Percentiles rank a stretch among this genome's conserved stretches.
Evolutionary conservation across 2,888 invertebrate species (phyloP).

Genomic region (Dorcus parallelipipedus): DNA sequence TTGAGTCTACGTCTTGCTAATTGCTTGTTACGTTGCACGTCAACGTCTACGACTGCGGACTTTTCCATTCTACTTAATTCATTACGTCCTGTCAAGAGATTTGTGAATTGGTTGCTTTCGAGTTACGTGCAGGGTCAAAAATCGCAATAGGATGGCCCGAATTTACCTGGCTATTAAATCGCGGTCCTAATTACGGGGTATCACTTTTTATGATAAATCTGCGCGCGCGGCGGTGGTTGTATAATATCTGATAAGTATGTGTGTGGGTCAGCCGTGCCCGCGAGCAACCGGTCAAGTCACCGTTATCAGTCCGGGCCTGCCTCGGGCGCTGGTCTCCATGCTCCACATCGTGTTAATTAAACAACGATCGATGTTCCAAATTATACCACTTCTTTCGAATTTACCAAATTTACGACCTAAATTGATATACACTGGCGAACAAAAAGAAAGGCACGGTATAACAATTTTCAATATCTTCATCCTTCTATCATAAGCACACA

Average conservation of each 20-base stretch:
- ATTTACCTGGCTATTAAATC: neutral
- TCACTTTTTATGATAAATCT: neutral
- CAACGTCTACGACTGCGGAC: no score
- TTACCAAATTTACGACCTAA: neutral
- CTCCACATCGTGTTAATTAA: constrained; percentile 43
- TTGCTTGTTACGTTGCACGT: no score
- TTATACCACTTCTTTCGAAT: constrained; percentile 21
- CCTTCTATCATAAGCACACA: no score
- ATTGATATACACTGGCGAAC: no score
- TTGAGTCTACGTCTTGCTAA: no score
- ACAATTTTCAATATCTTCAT: no score
- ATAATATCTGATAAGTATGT: constrained; percentile 21
- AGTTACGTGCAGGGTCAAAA: no score
- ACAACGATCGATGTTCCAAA: constrained; percentile 33
- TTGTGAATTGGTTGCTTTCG: no score
- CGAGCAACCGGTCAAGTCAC: constrained; percentile 46
- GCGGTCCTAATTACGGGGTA: neutral
- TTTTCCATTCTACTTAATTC: no score
- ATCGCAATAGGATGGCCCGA: no score
- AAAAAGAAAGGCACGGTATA: no score
- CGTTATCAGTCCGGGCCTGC: constrained; percentile 47
- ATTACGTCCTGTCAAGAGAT: no score
- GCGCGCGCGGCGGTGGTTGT: neutral
- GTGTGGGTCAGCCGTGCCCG: constrained; percentile 39
- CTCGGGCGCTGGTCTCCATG: constrained; percentile 35